These are phyloP conservation scores for Aporrectodea caliginosa DNA, from an alignment of 1,140 invertebrate genomes.

Conservation along the genomic window DNA sequence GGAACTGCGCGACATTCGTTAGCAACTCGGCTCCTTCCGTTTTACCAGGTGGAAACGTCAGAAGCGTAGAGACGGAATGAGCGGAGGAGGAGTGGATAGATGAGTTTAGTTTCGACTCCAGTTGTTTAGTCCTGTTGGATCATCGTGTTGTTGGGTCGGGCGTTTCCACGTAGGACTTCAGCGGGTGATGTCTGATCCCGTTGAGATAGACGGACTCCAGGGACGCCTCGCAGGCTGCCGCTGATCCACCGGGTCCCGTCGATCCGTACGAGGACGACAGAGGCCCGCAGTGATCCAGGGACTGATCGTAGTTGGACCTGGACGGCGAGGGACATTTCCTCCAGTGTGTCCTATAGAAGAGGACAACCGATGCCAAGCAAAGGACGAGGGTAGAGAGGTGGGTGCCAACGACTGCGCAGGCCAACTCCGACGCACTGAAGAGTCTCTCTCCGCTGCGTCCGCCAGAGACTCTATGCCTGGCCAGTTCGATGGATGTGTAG, in stretches of 20 bases:
- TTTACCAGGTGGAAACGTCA: too few species aligned
- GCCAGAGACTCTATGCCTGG: too few species aligned
- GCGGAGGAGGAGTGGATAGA: too few species aligned
- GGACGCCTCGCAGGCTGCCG: too few species aligned
- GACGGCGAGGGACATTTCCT: neutral
- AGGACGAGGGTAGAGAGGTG: slow-evolving; percentile 50
- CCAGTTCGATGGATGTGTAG: neutral
- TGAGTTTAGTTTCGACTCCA: too few species aligned
- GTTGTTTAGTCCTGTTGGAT: too few species aligned
- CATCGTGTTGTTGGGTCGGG: neutral
- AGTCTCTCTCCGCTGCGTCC: slow-evolving; percentile 3
- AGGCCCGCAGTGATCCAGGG: neutral
- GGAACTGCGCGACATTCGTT: too few species aligned
- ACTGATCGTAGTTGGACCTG: neutral
- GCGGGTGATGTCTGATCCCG: neutral
- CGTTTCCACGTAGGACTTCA: neutral
- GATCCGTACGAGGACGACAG: too few species aligned
- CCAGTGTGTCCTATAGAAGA: too few species aligned
- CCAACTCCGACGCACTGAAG: slow-evolving; percentile 47
- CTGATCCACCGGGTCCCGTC: neutral
- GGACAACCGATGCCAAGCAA: slow-evolving; percentile 39
- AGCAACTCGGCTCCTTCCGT: too few species aligned
- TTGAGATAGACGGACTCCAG: neutral
- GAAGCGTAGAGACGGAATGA: too few species aligned
- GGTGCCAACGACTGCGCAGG: slow-evolving; percentile 51